Evolutionary conservation across 2,113 vertebrate species (phyloP).

Genomic region (Oplegnathus fasciatus): DNA sequence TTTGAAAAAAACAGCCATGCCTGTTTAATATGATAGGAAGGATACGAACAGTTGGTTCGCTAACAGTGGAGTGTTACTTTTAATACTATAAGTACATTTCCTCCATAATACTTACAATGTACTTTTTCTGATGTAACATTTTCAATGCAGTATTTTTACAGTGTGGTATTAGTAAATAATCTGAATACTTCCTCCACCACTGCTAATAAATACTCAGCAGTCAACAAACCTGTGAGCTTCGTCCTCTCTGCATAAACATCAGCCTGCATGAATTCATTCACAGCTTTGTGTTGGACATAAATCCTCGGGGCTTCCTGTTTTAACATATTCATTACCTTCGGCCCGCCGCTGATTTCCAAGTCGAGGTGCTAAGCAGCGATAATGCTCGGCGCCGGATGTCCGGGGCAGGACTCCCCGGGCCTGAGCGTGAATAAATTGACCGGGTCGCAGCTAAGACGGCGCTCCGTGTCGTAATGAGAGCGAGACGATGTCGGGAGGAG

Average conservation of each 20-base stretch:
- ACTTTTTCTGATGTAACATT: no score
- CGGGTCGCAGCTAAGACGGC: conserved; percentile 38
- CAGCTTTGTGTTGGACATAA: conserved; percentile 63
- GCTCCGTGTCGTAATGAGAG: conserved; percentile 64
- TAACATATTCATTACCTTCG: conserved; percentile 75
- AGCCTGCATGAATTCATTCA: conserved; percentile 50
- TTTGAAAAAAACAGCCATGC: no score
- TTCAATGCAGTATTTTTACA: background rate
- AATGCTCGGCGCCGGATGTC: conserved; percentile 67
- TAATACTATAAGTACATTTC: no score
- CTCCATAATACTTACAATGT: no score
- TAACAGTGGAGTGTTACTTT: no score
- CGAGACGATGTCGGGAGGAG: conserved; percentile 35
- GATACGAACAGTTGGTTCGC: no score
- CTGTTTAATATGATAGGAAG: no score
- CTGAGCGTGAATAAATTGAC: conserved; percentile 83
- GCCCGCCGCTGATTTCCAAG: conserved; percentile 58
- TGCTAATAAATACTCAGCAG: conserved; percentile 58
- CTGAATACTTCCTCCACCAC: background rate
- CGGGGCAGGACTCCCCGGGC: conserved; percentile 62
- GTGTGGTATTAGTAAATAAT: background rate
- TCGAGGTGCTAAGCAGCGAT: conserved; percentile 64
- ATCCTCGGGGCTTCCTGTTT: conserved; percentile 61
- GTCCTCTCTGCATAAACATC: conserved; percentile 53
- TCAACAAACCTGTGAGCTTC: conserved; percentile 28